phyloP scores from a whole-genome alignment of 2,113 vertebrate species.

The Callocephalon fimbriatum region DNA sequence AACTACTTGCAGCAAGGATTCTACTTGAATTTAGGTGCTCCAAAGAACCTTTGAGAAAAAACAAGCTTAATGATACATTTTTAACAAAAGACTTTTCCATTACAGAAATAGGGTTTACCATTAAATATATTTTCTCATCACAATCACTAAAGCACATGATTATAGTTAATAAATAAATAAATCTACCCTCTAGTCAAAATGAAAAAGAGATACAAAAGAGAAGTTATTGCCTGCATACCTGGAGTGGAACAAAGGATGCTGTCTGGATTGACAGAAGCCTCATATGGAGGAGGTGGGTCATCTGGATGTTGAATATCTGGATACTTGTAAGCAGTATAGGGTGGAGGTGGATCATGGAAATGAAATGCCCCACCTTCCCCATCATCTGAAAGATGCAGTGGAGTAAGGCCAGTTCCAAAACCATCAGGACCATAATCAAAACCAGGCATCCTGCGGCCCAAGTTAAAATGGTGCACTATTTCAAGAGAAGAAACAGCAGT shows the following conservation, averaged over 20 bases:
- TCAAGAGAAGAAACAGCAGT: background rate
- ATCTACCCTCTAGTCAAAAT: background rate
- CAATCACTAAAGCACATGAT: background rate
- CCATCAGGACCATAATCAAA: constrained; percentile 94
- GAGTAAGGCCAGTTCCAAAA: constrained; percentile 95
- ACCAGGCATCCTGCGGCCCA: constrained; percentile 94
- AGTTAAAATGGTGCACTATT: constrained; percentile 96
- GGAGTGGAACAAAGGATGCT: constrained; percentile 88
- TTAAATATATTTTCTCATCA: background rate
- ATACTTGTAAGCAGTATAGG: constrained; percentile 97
- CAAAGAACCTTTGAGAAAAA: background rate
- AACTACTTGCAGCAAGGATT: background rate
- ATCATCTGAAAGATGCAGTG: constrained; percentile 95
- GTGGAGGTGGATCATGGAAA: constrained; percentile 95
- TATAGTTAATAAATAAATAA: background rate
- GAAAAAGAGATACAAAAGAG: background rate
- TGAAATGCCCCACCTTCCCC: constrained; percentile 96
- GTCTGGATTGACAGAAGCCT: constrained; percentile 94
- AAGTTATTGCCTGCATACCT: constrained; percentile 72
- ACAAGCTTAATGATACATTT: background rate
- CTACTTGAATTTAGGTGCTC: background rate
- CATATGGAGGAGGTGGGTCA: constrained; percentile 95
- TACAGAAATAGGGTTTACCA: background rate
- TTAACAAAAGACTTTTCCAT: background rate
- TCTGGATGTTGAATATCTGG: constrained; percentile 94